Percentiles rank a stretch among this genome's conserved stretches.
Conservation (phyloP, 2,113 vertebrate genomes). For the Corydoras maculifer region DNA sequence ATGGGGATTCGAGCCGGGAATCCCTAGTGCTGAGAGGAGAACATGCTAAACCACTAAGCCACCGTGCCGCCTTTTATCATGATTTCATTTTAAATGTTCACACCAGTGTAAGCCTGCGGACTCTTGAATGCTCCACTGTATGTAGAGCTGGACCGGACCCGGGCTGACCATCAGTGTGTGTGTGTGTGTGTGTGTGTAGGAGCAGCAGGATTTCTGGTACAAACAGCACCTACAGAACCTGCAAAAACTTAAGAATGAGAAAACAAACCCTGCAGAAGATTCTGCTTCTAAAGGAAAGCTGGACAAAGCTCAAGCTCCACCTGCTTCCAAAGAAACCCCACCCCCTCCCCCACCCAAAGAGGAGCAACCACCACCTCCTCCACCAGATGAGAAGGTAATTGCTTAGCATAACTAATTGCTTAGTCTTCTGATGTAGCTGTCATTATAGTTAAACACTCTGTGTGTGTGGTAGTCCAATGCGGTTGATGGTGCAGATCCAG, state of each 20-base stretch:
- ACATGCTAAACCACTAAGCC: too few species aligned
- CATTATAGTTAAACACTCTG: background rate
- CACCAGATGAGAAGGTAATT: constrained; percentile 75
- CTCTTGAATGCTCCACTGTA: too few species aligned
- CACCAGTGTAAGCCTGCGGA: too few species aligned
- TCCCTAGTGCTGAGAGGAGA: too few species aligned
- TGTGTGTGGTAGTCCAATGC: constrained; percentile 46
- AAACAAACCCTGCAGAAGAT: constrained; percentile 59
- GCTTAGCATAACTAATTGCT: too few species aligned
- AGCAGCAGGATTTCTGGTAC: constrained; percentile 94
- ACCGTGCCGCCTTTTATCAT: too few species aligned
- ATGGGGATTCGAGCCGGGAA: too few species aligned
- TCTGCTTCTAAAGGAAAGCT: background rate
- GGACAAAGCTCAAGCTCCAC: constrained; percentile 49
- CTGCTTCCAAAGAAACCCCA: constrained; percentile 64
- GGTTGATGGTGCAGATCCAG: constrained; percentile 72
- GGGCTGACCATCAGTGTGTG: too few species aligned
- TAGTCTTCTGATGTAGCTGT: too few species aligned
- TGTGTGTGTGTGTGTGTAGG: constrained; percentile 53
- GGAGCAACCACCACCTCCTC: constrained; percentile 74
- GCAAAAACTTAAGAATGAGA: constrained; percentile 68
- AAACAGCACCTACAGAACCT: constrained; percentile 90
- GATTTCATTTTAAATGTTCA: too few species aligned
- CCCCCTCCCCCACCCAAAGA: constrained; percentile 79
- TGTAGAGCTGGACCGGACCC: too few species aligned